Conservation (phyloP, 2,797 vertebrate species). For the Miichthys miiuy region DNA sequence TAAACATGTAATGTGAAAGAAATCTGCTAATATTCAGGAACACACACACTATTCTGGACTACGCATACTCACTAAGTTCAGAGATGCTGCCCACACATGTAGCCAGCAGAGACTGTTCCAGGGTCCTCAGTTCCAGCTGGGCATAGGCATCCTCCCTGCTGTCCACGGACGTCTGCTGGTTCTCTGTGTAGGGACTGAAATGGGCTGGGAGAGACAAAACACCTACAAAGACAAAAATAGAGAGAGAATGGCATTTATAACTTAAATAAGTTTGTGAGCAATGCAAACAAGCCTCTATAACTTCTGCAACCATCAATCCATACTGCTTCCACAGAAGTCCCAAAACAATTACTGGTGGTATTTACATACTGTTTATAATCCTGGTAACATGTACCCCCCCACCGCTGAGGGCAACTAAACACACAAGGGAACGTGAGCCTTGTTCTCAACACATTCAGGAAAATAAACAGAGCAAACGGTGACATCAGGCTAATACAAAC, state of each 20-base stretch:
- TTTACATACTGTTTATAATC: conserved; percentile 54
- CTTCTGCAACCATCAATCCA: not conserved
- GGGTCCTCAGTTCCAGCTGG: conserved; percentile 95
- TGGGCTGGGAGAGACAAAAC: conserved; percentile 96
- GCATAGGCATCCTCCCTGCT: conserved; percentile 94
- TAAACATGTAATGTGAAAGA: conserved; percentile 10
- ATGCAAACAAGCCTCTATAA: not conserved
- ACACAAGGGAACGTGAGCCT: conserved; percentile 50
- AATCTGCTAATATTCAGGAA: conserved; percentile 1
- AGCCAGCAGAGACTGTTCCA: conserved; percentile 96
- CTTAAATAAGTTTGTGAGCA: conserved; percentile 9
- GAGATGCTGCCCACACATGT: conserved; percentile 99
- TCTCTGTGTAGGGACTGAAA: conserved; percentile 96
- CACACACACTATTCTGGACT: not conserved
- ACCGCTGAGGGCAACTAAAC: conserved; percentile 58
- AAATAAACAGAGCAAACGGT: conserved; percentile 56
- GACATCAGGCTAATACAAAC: conserved; percentile 60
- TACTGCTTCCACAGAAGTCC: conserved; percentile 15
- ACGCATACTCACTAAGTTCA: conserved; percentile 92
- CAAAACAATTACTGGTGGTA: conserved; percentile 25
- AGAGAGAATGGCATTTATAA: conserved; percentile 28
- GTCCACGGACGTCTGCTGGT: conserved; percentile 86
- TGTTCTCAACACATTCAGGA: conserved; percentile 45
- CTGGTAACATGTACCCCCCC: conserved; percentile 43
- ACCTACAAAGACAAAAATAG: conserved; percentile 81